These are phyloP conservation scores for Catharus bicknelli DNA, from an alignment of 2,113 vertebrate genomes.

Conservation along the genomic window DNA sequence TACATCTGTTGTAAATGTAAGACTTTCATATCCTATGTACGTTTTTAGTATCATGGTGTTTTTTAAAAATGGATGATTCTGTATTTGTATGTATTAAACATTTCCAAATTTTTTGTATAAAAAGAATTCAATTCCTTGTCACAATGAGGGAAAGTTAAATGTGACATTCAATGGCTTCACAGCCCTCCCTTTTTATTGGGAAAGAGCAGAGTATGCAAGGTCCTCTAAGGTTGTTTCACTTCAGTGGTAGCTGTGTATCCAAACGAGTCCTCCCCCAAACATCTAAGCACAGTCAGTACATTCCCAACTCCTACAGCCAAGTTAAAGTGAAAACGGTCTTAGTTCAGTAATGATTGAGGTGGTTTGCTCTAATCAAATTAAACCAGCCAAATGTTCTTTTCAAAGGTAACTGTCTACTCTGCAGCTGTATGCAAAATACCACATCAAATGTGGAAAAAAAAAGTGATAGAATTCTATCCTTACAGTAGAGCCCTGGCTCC, in stretches of 20 bases:
- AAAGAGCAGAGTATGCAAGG: not conserved
- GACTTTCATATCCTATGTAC: not conserved
- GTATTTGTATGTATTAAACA: not conserved
- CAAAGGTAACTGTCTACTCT: conserved; percentile 86
- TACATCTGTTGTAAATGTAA: not conserved
- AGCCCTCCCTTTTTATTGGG: not conserved
- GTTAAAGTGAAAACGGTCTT: conserved; percentile 85
- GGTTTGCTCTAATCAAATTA: conserved; percentile 85
- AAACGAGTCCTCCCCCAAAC: conserved; percentile 60
- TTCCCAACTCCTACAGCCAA: conserved; percentile 83
- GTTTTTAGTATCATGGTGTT: not conserved
- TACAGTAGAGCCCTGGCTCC: conserved; percentile 71
- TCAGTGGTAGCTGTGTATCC: conserved; percentile 49
- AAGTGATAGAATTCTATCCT: conserved; percentile 78
- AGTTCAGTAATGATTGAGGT: conserved; percentile 84
- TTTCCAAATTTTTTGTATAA: not conserved
- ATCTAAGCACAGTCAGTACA: conserved; percentile 77
- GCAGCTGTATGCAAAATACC: conserved; percentile 89
- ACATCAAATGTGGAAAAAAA: conserved; percentile 78
- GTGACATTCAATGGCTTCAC: not conserved
- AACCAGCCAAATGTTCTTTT: conserved; percentile 84
- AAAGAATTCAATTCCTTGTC: not conserved
- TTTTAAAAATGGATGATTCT: not conserved
- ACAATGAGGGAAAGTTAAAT: not conserved
- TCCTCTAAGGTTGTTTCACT: conserved; percentile 53